Conservation (phyloP, 2,888 invertebrate species). For the Blera fallax region DNA sequence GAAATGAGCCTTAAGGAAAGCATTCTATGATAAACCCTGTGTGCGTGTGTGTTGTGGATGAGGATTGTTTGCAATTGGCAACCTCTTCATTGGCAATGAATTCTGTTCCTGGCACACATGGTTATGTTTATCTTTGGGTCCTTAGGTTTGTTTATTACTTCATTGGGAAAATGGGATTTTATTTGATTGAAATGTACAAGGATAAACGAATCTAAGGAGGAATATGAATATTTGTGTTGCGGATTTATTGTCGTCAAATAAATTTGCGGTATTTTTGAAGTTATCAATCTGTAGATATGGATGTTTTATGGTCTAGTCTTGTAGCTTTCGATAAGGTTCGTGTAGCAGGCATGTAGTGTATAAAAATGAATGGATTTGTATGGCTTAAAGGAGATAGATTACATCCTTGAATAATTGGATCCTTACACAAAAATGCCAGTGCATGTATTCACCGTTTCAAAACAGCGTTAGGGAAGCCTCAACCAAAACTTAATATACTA, state of each 20-base stretch:
- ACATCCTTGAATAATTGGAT: too few species aligned
- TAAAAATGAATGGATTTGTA: too few species aligned
- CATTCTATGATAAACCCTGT: neutral
- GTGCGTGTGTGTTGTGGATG: neutral
- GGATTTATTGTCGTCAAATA: neutral
- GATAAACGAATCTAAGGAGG: neutral
- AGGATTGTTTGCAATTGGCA: conserved; percentile 26
- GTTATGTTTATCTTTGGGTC: conserved; percentile 20
- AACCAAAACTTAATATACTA: too few species aligned
- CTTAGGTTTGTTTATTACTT: conserved; percentile 21
- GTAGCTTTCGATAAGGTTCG: neutral
- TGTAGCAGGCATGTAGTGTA: too few species aligned
- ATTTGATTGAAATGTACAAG: conserved; percentile 5
- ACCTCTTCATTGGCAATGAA: conserved; percentile 32
- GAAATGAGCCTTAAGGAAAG: conserved; percentile 1
- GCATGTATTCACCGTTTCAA: too few species aligned
- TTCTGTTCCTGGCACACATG: conserved; percentile 4
- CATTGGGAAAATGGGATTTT: conserved; percentile 24
- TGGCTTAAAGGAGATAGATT: too few species aligned
- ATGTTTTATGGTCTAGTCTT: neutral
- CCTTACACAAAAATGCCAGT: too few species aligned
- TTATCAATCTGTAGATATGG: neutral
- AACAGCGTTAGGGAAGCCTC: too few species aligned
- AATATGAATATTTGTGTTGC: neutral
- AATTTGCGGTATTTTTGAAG: neutral